phyloP scores from a whole-genome alignment of 2,888 invertebrate species.

The Himalopsyche japonica region DNA sequence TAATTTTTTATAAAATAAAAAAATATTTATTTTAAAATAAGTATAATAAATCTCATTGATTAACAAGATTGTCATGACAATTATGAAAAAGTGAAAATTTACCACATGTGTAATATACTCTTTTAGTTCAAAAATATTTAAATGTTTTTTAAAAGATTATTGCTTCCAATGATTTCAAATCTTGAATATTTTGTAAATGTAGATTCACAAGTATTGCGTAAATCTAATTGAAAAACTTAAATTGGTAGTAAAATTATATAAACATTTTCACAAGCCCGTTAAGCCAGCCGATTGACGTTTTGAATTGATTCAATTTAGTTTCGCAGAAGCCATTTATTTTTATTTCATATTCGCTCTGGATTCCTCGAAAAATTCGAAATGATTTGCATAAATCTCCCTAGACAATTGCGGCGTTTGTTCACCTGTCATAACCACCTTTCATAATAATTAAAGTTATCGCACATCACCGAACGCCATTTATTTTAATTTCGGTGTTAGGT shows the following conservation, averaged over 20 bases:
- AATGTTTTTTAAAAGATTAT: too few relatives aligned
- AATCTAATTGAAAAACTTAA: background rate
- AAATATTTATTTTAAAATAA: too few relatives aligned
- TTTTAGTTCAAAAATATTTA: too few relatives aligned
- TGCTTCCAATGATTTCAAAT: background rate
- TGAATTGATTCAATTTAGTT: background rate
- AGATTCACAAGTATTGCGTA: background rate
- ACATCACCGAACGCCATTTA: background rate
- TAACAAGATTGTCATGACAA: too few relatives aligned
- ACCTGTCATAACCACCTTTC: background rate
- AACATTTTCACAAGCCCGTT: background rate
- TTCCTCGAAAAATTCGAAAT: background rate
- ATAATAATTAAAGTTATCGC: background rate
- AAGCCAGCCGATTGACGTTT: background rate
- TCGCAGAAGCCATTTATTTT: background rate
- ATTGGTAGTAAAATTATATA: background rate
- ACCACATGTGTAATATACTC: too few relatives aligned
- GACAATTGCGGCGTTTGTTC: background rate
- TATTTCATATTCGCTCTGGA: background rate
- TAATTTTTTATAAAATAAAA: too few relatives aligned
- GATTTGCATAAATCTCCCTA: slow-evolving; percentile 1
- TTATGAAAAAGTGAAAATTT: too few relatives aligned
- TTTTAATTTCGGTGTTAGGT: background rate
- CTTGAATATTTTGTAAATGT: background rate
- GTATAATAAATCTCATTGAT: too few relatives aligned